Percentiles rank a stretch among this genome's conserved stretches.
These are phyloP conservation scores for Myopa testacea DNA, from an alignment of 2,888 invertebrate genomes.

Conservation along the genomic window DNA sequence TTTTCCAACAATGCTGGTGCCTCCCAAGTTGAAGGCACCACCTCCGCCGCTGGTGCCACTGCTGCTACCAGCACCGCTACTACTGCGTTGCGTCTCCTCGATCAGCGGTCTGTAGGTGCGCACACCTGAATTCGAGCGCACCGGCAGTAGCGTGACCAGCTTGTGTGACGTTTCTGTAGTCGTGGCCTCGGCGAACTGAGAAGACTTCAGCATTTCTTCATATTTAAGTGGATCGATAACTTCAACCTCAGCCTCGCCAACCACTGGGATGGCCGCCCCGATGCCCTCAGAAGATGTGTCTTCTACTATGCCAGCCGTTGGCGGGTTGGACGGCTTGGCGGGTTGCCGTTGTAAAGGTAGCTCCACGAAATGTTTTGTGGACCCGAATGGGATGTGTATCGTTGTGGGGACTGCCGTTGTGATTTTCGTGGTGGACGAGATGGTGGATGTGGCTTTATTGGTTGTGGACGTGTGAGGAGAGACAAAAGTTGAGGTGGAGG, in stretches of 20 bases:
- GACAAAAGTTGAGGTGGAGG: slow-evolving; percentile 33
- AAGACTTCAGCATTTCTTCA: slow-evolving; percentile 66
- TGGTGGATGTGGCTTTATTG: slow-evolving; percentile 25
- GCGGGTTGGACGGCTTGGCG: slow-evolving; percentile 55
- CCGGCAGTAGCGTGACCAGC: slow-evolving; percentile 79
- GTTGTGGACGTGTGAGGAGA: slow-evolving; percentile 47
- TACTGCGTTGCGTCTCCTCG: slow-evolving; percentile 49
- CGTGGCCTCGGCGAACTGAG: slow-evolving; percentile 58
- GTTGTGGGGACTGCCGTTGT: slow-evolving; percentile 26
- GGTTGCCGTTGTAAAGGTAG: slow-evolving; percentile 46
- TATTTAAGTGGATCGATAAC: slow-evolving; percentile 68
- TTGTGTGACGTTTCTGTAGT: slow-evolving; percentile 62
- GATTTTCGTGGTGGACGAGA: slow-evolving; percentile 24
- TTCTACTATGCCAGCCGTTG: slow-evolving; percentile 60
- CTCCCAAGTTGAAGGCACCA: slow-evolving; percentile 38
- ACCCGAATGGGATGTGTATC: slow-evolving; percentile 32
- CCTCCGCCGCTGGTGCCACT: slow-evolving; percentile 60
- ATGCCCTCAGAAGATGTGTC: slow-evolving; percentile 58
- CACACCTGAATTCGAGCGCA: slow-evolving; percentile 83
- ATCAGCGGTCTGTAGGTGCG: slow-evolving; percentile 75
- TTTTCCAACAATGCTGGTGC: slow-evolving; percentile 18
- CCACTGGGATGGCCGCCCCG: slow-evolving; percentile 61
- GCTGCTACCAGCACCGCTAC: slow-evolving; percentile 43
- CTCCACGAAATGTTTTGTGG: slow-evolving; percentile 49
- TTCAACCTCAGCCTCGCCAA: slow-evolving; percentile 68